Evolutionary conservation across 2,113 vertebrate genomes (phyloP).

Genomic region (Athene noctua): DNA sequence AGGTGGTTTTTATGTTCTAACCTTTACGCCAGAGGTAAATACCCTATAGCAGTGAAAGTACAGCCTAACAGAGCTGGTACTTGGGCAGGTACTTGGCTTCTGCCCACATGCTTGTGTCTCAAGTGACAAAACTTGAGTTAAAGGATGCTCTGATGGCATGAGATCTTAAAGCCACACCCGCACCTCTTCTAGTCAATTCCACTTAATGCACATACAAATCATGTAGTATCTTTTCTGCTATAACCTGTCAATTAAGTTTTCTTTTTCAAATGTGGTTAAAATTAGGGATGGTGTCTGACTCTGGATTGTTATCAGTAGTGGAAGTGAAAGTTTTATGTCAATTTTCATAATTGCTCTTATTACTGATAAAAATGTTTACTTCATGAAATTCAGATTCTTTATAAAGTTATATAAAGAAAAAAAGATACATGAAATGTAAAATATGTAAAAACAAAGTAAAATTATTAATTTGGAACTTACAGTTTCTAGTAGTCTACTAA

Average conservation of each 20-base stretch:
- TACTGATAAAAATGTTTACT: too few relatives aligned
- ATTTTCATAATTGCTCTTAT: not conserved
- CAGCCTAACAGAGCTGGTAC: rapidly evolving
- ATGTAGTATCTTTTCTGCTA: not conserved
- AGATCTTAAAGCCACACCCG: not conserved
- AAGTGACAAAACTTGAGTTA: not conserved
- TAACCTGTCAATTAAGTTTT: not conserved
- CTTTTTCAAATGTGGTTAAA: not conserved
- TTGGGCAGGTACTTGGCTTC: not conserved
- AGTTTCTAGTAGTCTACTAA: not conserved
- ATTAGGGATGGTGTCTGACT: not conserved
- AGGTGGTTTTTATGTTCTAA: not conserved
- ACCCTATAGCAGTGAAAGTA: rapidly evolving
- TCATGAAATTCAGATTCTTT: too few relatives aligned
- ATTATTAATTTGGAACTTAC: not conserved
- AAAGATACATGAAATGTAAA: not conserved
- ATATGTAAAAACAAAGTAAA: not conserved
- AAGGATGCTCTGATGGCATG: not conserved
- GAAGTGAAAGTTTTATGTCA: not conserved
- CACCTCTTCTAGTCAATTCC: not conserved
- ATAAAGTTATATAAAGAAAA: not conserved
- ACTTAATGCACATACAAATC: not conserved
- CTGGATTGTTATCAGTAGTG: not conserved
- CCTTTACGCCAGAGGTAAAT: not conserved
- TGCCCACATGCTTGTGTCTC: not conserved